These are phyloP conservation scores for Limnephilus marmoratus DNA, from an alignment of 2,888 invertebrate species.

Conservation along the genomic window DNA sequence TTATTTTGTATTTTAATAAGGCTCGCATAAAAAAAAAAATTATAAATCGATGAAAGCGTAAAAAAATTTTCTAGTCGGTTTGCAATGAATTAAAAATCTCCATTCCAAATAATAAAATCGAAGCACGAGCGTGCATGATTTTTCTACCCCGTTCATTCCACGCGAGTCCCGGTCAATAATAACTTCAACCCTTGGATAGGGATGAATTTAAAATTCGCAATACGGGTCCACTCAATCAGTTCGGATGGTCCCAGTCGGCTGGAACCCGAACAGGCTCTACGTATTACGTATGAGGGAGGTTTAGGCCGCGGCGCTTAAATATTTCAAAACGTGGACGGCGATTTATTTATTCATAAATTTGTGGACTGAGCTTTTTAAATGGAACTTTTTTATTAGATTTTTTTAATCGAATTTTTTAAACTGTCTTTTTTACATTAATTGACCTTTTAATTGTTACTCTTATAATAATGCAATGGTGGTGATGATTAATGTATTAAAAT, in stretches of 20 bases:
- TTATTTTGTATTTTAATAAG: too few species aligned
- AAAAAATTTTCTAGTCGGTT: background rate
- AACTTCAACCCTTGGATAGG: background rate
- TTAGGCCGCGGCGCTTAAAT: background rate
- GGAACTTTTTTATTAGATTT: background rate
- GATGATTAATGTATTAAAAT: too few species aligned
- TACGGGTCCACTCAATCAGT: background rate
- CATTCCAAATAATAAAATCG: background rate
- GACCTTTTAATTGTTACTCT: too few species aligned
- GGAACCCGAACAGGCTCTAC: background rate
- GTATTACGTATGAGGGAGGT: background rate
- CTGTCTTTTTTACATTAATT: background rate
- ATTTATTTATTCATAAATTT: background rate
- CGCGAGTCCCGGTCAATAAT: background rate
- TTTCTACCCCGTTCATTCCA: background rate
- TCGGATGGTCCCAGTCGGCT: background rate
- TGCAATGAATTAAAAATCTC: background rate
- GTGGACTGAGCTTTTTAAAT: background rate
- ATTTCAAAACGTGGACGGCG: background rate
- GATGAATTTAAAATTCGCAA: background rate
- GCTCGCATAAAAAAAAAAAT: too few species aligned
- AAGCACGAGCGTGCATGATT: background rate
- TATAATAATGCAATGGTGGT: too few species aligned
- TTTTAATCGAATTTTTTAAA: background rate
- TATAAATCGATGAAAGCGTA: too few species aligned